phyloP scores from a whole-genome alignment of 2,113 vertebrate species.

The Pyxicephalus adspersus region DNA sequence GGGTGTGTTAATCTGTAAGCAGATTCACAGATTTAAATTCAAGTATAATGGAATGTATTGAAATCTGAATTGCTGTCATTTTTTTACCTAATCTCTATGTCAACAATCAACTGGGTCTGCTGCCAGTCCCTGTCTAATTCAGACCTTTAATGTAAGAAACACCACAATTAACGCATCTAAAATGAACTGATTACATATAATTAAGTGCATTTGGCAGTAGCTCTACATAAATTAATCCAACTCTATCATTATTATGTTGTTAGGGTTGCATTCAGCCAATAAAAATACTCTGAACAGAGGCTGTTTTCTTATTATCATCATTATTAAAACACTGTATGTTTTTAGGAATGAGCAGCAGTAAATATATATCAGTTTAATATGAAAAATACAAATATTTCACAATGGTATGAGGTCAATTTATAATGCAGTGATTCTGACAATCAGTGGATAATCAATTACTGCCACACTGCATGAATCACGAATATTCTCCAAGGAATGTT shows the following conservation, averaged over 20 bases:
- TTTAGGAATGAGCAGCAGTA: not conserved
- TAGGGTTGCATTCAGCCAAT: not conserved
- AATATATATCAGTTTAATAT: not conserved
- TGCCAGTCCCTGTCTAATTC: conserved; percentile 10
- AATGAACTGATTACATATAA: conserved; percentile 14
- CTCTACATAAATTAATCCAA: conserved; percentile 10
- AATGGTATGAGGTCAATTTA: too few species aligned
- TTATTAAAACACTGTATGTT: not conserved
- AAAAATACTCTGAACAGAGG: not conserved
- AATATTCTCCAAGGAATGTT: too few species aligned
- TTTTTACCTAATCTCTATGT: not conserved
- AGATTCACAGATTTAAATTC: not conserved
- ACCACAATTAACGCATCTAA: conserved; percentile 10
- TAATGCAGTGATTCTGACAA: too few species aligned
- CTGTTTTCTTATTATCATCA: not conserved
- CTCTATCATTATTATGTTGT: conserved; percentile 11
- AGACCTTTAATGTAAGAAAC: not conserved
- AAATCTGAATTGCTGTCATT: not conserved
- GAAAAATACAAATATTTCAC: not conserved
- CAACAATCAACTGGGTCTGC: not conserved
- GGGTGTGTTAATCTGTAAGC: not conserved
- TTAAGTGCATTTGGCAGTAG: conserved; percentile 9
- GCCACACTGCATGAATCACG: too few species aligned
- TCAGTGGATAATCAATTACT: too few species aligned
- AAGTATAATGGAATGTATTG: conserved; percentile 4